phyloP scores from a whole-genome alignment of 2,113 vertebrate genomes.

The Plestiodon gilberti region DNA sequence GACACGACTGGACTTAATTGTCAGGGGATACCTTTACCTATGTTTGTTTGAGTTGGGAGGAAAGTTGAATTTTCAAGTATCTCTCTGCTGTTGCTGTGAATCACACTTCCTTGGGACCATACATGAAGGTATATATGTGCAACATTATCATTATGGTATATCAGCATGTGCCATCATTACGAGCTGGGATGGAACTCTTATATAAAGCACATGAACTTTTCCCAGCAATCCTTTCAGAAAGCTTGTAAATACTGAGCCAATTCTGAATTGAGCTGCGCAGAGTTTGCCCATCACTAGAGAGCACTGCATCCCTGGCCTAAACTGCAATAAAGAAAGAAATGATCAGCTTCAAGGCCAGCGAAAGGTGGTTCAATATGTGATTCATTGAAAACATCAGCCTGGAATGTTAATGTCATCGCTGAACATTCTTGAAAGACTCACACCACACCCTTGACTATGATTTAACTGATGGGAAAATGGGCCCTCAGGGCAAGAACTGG shows the following conservation, averaged over 20 bases:
- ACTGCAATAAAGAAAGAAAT: neutral
- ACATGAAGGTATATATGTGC: too few species aligned
- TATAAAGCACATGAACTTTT: neutral
- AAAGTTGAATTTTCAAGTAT: neutral
- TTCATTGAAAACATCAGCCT: neutral
- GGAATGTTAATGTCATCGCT: neutral
- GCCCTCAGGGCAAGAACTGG: neutral
- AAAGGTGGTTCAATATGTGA: neutral
- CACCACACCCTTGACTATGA: neutral
- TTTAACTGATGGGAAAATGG: neutral
- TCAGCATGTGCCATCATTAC: neutral
- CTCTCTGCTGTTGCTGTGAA: neutral
- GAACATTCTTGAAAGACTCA: neutral
- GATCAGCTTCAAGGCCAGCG: neutral
- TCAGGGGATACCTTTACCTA: too few species aligned
- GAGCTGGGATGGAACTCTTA: neutral
- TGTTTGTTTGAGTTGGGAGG: neutral
- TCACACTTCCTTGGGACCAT: neutral
- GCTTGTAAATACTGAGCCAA: neutral
- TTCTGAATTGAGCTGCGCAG: neutral
- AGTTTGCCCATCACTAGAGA: neutral
- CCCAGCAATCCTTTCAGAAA: neutral
- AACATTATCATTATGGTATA: too few species aligned
- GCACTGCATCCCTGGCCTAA: neutral
- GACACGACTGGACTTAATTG: too few species aligned